Conservation (phyloP, 2,113 vertebrate genomes). For the Crypturellus undulatus region DNA sequence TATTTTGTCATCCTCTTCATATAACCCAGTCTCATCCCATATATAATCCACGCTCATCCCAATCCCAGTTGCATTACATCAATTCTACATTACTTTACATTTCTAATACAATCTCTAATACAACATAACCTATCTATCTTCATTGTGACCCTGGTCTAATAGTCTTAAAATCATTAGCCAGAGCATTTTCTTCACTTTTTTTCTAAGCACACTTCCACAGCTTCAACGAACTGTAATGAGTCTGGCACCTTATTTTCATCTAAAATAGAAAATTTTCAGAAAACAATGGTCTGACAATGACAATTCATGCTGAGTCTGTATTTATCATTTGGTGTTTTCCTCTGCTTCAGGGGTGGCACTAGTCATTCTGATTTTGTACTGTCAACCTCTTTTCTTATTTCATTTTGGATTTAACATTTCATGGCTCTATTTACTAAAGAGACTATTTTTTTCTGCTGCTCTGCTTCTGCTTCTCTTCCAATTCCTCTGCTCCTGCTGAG, state of each 20-base stretch:
- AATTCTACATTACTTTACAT: background rate
- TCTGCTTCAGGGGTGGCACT: background rate
- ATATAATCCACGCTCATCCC: background rate
- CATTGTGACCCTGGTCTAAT: background rate
- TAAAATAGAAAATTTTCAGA: background rate
- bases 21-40: background rate
- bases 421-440: background rate
- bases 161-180: background rate
- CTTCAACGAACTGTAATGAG: background rate
- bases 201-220: background rate
- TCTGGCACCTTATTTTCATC: background rate
- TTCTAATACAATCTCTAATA: background rate
- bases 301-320: background rate
- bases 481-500: background rate
- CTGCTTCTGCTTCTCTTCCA: background rate
- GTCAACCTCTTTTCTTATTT: background rate
- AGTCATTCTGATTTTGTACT: background rate
- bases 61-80: fast-evolving
- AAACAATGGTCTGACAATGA: background rate
- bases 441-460: background rate
- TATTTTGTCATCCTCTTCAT: background rate
- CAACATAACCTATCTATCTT: background rate
- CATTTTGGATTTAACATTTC: background rate
- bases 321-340: background rate
- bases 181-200: background rate